Evolutionary conservation across 2,113 vertebrate genomes (phyloP), one percentile per base, ranked within the genome.

Genomic region (Apteryx mantelli): DNA sequence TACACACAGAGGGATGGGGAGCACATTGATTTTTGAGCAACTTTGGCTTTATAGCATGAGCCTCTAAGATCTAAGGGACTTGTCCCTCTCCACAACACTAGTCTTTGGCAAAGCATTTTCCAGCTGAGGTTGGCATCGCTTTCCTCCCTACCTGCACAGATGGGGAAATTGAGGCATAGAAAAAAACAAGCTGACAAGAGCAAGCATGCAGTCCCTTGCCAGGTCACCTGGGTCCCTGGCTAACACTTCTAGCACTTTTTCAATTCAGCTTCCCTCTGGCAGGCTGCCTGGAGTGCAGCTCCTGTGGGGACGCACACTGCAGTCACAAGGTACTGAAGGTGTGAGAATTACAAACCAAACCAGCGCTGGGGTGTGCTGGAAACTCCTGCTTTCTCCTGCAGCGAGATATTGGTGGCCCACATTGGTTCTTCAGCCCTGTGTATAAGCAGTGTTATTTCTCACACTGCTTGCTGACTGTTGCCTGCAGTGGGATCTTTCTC

Each of bases 401-500:
- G 16, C 38, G 19, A 21, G 71, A 28, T 13, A 24, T 9, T 26
- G 36, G 42, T 32, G 64, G 36, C 20, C 73, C 9, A 2, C 38
- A 4, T 14, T 26, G 4, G 16, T 48, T 66, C 46, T 55, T 61
- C 38, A 68, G 46, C n/a, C 11, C 24, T 30, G 26, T 26, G 18
- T 40, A 30, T 65, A 20, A 99, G 97, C 84, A 99, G 95, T 4
- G 98, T 98, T 86, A 98, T 98, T 38, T 98, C 98, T 38, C 98
- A 97, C 15, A 99, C 98, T 40, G 4, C 7, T 13, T 48, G 20
- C 26, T 24, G 40, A 40, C 18, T 32, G 4, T 19, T 36, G 22
- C 65, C 60, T 71, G 69, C 32, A 46, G 58, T 13, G 34, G 2
- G 1, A 22, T 25, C 58, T 4, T 69, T 34, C 46, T 70, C 52